These are phyloP conservation scores for Cyaniris semiargus DNA, from an alignment of 2,888 invertebrate species.

Conservation along the genomic window DNA sequence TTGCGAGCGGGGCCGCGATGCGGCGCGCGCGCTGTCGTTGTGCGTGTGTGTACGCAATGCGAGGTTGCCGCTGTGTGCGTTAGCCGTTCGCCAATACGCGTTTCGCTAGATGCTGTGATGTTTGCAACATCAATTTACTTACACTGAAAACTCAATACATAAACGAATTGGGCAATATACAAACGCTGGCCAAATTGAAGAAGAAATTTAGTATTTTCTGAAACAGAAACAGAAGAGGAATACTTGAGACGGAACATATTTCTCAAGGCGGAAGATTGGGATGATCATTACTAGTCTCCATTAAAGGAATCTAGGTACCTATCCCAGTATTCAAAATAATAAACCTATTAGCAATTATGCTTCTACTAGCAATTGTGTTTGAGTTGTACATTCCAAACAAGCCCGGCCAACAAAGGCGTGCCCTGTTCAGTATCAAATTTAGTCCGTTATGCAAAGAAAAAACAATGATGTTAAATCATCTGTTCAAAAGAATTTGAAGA, in stretches of 20 bases:
- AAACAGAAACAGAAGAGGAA: neutral
- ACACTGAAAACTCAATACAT: conserved; percentile 51
- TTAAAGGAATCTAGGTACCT: neutral
- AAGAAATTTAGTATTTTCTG: neutral
- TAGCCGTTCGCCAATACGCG: conserved; percentile 69
- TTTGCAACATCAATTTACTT: conserved; percentile 66
- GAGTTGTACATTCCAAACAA: conserved; percentile 33
- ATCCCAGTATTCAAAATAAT: neutral
- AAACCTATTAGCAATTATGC: neutral
- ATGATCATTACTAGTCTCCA: neutral
- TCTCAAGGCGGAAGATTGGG: neutral
- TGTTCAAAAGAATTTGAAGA: neutral
- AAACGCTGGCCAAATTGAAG: conserved; percentile 10
- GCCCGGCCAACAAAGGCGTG: conserved; percentile 37
- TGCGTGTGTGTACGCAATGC: conserved; percentile 59
- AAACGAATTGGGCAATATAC: conserved; percentile 34
- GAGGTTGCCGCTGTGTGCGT: conserved; percentile 64
- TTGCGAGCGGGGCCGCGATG: conserved; percentile 78
- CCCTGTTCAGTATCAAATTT: conserved; percentile 36
- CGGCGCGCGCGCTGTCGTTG: conserved; percentile 71
- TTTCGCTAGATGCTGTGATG: conserved; percentile 75
- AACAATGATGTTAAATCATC: neutral
- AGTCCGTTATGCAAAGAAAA: neutral
- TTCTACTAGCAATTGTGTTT: conserved; percentile 24
- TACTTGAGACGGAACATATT: neutral